Base-by-base conservation (phyloP, 1,140 invertebrate genomes). In the Spodoptera litura region DNA sequence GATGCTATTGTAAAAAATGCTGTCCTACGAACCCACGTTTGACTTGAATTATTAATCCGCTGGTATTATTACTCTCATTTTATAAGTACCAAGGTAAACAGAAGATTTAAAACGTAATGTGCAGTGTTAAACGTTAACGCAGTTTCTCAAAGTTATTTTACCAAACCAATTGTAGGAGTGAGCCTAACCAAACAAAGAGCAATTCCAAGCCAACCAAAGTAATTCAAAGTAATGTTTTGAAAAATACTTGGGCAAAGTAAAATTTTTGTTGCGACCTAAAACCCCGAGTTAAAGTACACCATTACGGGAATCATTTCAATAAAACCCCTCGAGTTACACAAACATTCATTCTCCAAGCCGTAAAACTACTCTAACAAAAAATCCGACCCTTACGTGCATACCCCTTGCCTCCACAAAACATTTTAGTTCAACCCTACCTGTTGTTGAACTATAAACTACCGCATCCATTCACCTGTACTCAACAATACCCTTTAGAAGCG, bases 401-500 rank as follows among this genome's bases (percentile, higher is more conserved):
- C 49, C 64, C 66, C 58, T 12, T 53, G 49, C 20, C 66, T 27
- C 44, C 49, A 70, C 49, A 68, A 70, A 70, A 70, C 66, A 70
- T 70, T 70, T 70, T 71, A 71, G 53, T 55, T 38, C 68, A 56
- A 59, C 56, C 35, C 71, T 59, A 58, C 53, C 53, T 58, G 35
- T 49, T 73, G 71, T 49, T 59, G 52, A 59, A 59, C 56, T 59
- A 73, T 53, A 52, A 75, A 75, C 49, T 75, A 75, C 73, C 73
- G 49, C 73, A 75, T 75, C 73, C 49, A 75, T 64, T 75, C 56
- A 75, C 49, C 59, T 64, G 58, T 75, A 64, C 73, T 75, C 73
- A n/a, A 79, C 51, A 79, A 75, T 66, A 44, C 38, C 78, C 70
- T 79, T 74, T 75, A 75, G 49, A 74, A 79, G 35, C 64, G 35